Percentiles rank a stretch among this genome's conserved stretches.
Evolutionary conservation across 2,797 vertebrate species (phyloP).

Genomic region (Eremophila alpestris): DNA sequence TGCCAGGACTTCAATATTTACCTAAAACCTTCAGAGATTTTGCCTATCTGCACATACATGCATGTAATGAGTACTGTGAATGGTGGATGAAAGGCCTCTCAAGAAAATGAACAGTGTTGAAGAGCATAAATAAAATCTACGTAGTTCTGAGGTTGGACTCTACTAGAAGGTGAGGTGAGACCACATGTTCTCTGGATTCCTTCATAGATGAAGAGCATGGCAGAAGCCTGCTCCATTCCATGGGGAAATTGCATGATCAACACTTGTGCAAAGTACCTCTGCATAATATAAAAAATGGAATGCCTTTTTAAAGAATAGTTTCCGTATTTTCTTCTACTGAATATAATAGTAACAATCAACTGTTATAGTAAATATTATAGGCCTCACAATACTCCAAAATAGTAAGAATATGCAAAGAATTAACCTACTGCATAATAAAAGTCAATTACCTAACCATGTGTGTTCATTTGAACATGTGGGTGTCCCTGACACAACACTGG

Average conservation of each 20-base stretch:
- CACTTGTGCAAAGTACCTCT: background rate
- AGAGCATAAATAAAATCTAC: background rate
- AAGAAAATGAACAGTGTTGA: background rate
- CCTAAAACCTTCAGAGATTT: background rate
- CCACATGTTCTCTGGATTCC: background rate
- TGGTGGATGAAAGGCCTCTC: background rate
- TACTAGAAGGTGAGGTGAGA: background rate
- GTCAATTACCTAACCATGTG: background rate
- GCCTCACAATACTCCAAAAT: background rate
- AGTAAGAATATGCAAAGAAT: background rate
- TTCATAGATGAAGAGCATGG: background rate
- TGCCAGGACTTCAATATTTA: background rate
- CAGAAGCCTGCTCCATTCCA: background rate
- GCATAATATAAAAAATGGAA: background rate
- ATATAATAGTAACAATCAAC: background rate
- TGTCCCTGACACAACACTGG: background rate
- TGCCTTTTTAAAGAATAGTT: background rate
- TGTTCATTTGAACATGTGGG: background rate
- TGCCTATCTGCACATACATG: background rate
- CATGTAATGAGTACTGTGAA: background rate
- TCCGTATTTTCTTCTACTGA: background rate
- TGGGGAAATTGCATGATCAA: background rate
- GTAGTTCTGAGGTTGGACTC: background rate
- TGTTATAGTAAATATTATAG: background rate
- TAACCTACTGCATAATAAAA: background rate